A percentile compares a stretch with the other conserved stretches of the same genome.
Conservation (phyloP, 2,113 vertebrate genomes). For the Heloderma charlesbogerti region DNA sequence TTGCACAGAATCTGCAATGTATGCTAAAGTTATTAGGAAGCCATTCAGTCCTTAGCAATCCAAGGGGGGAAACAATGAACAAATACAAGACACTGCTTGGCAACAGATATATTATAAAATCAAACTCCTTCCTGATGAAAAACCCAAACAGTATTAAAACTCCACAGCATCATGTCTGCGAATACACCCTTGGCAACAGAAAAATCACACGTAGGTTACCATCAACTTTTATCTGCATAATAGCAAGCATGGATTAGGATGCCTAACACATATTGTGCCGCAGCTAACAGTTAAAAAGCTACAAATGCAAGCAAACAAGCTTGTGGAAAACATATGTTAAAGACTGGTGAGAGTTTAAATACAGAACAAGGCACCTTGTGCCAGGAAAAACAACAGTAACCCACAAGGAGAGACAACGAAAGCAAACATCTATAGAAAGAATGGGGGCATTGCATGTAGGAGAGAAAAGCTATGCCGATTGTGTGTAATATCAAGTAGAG, state of each 20-base stretch:
- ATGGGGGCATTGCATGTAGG: accelerated
- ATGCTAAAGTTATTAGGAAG: slow-evolving; percentile 19
- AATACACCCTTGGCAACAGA: background rate
- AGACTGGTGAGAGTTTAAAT: background rate
- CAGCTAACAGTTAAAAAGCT: slow-evolving; percentile 18
- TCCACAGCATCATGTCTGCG: background rate
- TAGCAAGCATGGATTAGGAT: background rate
- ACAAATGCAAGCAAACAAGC: slow-evolving; percentile 1
- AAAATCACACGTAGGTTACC: background rate
- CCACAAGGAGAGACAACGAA: background rate
- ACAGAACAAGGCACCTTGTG: slow-evolving; percentile 16
- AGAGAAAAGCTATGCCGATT: slow-evolving; percentile 13
- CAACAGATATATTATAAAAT: slow-evolving; percentile 22
- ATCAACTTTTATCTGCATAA: slow-evolving; percentile 14
- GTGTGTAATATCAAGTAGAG: background rate
- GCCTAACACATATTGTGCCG: slow-evolving; percentile 6
- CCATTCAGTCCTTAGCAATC: slow-evolving; percentile 41
- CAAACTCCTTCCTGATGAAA: slow-evolving; percentile 10
- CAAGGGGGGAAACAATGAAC: background rate
- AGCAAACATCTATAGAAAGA: background rate
- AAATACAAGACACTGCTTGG: background rate
- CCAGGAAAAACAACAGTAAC: background rate
- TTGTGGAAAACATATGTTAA: accelerated
- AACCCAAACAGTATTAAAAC: slow-evolving; percentile 21
- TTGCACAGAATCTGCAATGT: background rate